phyloP scores from a whole-genome alignment of 2,113 vertebrate species.

The Amphilophus citrinellus region DNA sequence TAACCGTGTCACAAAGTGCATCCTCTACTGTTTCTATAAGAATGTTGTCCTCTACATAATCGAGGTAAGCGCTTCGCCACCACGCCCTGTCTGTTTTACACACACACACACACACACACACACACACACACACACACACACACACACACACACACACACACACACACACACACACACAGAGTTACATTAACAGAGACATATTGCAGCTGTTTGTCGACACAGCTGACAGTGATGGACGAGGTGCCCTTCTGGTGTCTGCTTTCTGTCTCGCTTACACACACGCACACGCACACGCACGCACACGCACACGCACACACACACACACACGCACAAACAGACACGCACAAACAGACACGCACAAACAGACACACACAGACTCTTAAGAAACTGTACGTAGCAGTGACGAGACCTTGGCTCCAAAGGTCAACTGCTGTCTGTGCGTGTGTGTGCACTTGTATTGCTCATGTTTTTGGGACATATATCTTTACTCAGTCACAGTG shows the following conservation, averaged over 20 bases:
- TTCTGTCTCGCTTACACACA: constrained; percentile 73
- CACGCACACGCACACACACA: constrained; percentile 21
- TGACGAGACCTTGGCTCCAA: constrained; percentile 58
- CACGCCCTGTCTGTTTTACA: constrained; percentile 25
- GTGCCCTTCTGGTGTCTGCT: constrained; percentile 81
- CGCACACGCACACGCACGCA: constrained; percentile 46
- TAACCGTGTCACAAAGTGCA: constrained; percentile 98
- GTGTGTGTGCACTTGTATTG: constrained; percentile 11
- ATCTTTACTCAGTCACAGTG: constrained; percentile 5
- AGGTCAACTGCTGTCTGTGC: constrained; percentile 36
- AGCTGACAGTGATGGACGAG: constrained; percentile 83
- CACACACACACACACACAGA: neutral
- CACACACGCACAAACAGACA: no score
- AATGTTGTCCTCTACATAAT: constrained; percentile 99
- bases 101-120: constrained; percentile 53
- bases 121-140: constrained; percentile 22
- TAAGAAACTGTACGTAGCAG: constrained; percentile 48
- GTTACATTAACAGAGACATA: constrained; percentile 78
- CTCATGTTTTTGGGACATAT: neutral
- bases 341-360: no score
- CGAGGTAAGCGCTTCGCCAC: constrained; percentile 85
- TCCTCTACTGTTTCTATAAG: constrained; percentile 99
- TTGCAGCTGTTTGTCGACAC: constrained; percentile 81
- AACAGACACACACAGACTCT: neutral
- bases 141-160: constrained; percentile 19